Conservation (phyloP, 2,888 invertebrate genomes). For the Mactromeris polynyma region DNA sequence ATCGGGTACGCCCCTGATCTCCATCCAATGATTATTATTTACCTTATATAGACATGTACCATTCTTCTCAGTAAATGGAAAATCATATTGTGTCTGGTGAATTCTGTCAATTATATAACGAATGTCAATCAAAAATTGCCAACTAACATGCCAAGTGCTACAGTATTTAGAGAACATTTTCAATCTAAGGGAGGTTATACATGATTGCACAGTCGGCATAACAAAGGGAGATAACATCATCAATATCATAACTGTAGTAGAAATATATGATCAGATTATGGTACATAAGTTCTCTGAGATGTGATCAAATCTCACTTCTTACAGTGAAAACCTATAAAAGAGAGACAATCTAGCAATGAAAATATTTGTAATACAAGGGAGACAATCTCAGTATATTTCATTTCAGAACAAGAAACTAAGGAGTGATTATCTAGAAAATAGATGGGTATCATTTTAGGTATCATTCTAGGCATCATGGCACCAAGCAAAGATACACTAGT, state of each 20-base stretch:
- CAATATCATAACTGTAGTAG: background rate
- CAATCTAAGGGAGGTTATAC: background rate
- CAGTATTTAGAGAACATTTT: background rate
- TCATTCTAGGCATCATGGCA: background rate
- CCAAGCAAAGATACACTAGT: background rate
- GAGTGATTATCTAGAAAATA: background rate
- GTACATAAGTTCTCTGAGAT: no score
- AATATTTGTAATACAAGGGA: background rate
- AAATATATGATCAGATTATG: no score
- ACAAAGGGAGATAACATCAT: background rate
- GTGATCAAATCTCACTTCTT: no score
- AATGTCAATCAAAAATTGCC: background rate
- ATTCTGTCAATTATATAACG: background rate
- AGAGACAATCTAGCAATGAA: background rate
- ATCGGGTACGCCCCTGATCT: no score
- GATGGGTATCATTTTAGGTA: background rate
- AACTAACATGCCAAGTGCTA: no score
- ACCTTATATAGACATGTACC: background rate
- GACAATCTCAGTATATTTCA: background rate
- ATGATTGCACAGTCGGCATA: background rate
- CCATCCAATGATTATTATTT: no score
- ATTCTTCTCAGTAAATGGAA: background rate
- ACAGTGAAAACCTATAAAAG: background rate
- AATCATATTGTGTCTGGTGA: background rate
- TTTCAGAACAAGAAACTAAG: background rate